A percentile compares a stretch with the other conserved stretches of the same genome.
These are phyloP conservation scores for Clitarchus hookeri DNA, from an alignment of 2,888 invertebrate genomes.

Conservation along the genomic window DNA sequence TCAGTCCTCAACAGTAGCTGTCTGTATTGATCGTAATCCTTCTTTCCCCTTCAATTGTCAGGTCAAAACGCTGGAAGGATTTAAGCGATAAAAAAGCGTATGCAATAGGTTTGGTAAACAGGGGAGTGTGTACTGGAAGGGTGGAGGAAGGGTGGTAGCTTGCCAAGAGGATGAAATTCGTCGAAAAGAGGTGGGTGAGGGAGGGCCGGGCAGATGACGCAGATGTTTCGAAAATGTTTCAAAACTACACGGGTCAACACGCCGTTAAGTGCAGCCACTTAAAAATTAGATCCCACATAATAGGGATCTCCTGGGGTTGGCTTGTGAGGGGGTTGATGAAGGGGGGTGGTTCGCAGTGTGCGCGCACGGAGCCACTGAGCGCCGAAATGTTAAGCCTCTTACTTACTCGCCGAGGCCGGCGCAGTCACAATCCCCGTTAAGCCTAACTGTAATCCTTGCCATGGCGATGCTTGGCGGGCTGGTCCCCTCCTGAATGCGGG, in stretches of 20 bases:
- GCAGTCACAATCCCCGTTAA: background rate
- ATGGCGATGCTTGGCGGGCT: background rate
- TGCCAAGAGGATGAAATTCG: no score
- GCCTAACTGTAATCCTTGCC: background rate
- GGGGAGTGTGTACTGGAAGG: no score
- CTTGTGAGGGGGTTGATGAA: background rate
- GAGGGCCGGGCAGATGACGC: background rate
- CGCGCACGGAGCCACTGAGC: no score
- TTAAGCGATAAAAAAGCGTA: no score
- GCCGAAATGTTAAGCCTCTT: background rate
- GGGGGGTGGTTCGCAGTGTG: no score
- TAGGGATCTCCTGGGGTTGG: background rate
- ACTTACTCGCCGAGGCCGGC: background rate
- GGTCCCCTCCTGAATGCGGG: background rate
- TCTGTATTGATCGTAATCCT: background rate
- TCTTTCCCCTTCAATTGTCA: background rate
- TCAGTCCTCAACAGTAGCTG: background rate
- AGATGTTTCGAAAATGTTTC: conserved; percentile 2
- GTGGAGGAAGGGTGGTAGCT: no score
- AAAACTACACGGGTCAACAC: conserved; percentile 14
- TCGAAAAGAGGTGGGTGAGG: background rate
- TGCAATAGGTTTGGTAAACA: no score
- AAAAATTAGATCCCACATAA: background rate
- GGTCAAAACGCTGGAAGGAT: background rate
- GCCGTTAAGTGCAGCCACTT: conserved; percentile 7